These are phyloP conservation scores for Semnornis frantzii DNA, from an alignment of 2,113 vertebrate species.

Conservation along the genomic window DNA sequence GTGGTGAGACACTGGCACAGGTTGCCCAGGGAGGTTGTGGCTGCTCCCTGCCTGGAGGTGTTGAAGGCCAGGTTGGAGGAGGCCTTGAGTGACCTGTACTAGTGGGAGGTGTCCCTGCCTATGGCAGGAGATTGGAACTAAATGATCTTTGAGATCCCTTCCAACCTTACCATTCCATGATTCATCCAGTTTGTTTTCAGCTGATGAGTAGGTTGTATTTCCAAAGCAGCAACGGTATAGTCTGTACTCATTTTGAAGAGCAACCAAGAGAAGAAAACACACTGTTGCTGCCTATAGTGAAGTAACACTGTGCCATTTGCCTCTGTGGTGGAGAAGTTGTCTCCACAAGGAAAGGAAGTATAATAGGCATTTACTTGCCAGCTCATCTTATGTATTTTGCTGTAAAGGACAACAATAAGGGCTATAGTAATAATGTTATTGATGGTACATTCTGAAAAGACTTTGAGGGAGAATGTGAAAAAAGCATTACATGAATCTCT, in stretches of 20 bases:
- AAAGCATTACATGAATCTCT: neutral
- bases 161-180: too few species aligned
- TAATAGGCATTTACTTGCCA: neutral
- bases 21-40: too few species aligned
- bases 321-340: neutral
- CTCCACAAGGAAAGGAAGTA: neutral
- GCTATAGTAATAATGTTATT: neutral
- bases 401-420: neutral
- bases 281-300: neutral
- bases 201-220: neutral
- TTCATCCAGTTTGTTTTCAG: neutral
- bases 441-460: neutral
- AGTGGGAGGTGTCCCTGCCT: too few species aligned
- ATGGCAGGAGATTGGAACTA: too few species aligned
- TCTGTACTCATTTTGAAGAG: neutral
- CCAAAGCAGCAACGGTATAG: neutral
- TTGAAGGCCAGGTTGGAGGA: too few species aligned
- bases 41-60: too few species aligned
- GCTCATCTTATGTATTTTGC: neutral
- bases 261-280: neutral
- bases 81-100: too few species aligned
- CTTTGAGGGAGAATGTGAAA: fast-evolving
- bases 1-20: too few species aligned
- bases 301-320: neutral
- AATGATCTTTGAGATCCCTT: too few species aligned